Conservation (phyloP, 2,797 vertebrate species). For the Acrossocheilus fasciatus region DNA sequence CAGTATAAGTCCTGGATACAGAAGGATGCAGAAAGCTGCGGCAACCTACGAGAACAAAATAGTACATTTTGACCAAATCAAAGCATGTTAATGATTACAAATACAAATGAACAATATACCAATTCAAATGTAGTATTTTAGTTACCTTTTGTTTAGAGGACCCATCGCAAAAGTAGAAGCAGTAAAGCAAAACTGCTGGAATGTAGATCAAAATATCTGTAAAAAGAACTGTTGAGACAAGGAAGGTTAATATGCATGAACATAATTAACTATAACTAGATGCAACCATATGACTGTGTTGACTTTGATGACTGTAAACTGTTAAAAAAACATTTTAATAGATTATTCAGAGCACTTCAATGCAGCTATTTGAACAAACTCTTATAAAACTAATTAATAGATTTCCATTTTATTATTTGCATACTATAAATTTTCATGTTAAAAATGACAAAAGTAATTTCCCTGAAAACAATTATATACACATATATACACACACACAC, state of each 20-base stretch:
- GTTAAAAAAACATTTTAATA: background rate
- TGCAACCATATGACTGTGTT: background rate
- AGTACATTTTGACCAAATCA: constrained; percentile 17
- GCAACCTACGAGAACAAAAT: constrained; percentile 78
- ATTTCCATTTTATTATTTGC: background rate
- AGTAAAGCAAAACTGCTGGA: constrained; percentile 92
- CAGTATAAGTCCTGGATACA: constrained; percentile 95
- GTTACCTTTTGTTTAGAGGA: constrained; percentile 88
- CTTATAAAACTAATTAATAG: background rate
- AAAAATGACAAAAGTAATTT: background rate
- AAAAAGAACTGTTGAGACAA: constrained; percentile 84
- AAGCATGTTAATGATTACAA: background rate
- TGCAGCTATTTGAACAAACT: background rate
- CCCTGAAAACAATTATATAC: background rate
- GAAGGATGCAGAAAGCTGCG: constrained; percentile 85
- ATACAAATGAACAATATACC: background rate
- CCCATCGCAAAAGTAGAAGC: constrained; percentile 85
- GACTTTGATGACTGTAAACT: background rate
- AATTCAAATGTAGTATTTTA: background rate
- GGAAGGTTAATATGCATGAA: background rate
- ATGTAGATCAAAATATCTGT: constrained; percentile 92
- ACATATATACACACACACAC: too few species aligned
- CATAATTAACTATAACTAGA: background rate
- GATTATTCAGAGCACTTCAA: background rate
- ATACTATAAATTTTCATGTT: background rate